Conservation (phyloP, 2,888 invertebrate genomes). For the Ryuthela nishihirai region DNA sequence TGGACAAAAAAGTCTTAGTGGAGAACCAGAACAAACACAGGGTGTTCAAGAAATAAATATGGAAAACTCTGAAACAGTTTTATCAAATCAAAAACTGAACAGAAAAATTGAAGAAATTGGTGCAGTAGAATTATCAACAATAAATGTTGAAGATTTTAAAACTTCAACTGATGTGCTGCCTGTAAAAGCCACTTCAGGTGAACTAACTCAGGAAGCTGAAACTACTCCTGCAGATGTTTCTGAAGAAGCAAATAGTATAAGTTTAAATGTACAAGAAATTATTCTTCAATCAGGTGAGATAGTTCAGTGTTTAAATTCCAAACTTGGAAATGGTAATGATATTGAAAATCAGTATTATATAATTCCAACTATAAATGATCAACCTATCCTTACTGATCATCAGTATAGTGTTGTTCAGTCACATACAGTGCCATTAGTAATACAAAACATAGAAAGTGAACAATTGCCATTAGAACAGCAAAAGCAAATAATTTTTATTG, state of each 20-base stretch:
- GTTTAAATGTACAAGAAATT: conserved; percentile 20
- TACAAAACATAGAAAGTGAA: conserved; percentile 21
- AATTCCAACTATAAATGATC: conserved; percentile 20
- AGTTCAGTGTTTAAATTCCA: conserved; percentile 24
- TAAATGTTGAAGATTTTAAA: too few relatives aligned
- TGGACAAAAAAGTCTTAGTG: too few relatives aligned
- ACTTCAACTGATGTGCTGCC: too few relatives aligned
- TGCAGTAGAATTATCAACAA: too few relatives aligned
- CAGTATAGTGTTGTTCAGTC: conserved; percentile 26
- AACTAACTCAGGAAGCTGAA: background rate
- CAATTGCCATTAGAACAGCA: conserved; percentile 20
- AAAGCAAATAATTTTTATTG: conserved; percentile 25
- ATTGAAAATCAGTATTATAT: conserved; percentile 20
- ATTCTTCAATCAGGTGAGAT: conserved; percentile 27
- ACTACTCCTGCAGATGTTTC: conserved; percentile 2
- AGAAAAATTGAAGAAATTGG: too few relatives aligned
- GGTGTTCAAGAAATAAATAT: too few relatives aligned
- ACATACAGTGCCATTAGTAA: conserved; percentile 13
- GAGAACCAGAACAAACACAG: too few relatives aligned
- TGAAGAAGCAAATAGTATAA: conserved; percentile 10
- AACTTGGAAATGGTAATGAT: conserved; percentile 8
- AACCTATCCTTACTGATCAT: conserved; percentile 4
- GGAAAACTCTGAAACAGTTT: too few relatives aligned
- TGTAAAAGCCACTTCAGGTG: too few relatives aligned
- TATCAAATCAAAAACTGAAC: too few relatives aligned